A percentile compares a stretch with the other conserved stretches of the same genome.
phyloP scores from a whole-genome alignment of 1,140 invertebrate genomes.

The Spodoptera frugiperda region DNA sequence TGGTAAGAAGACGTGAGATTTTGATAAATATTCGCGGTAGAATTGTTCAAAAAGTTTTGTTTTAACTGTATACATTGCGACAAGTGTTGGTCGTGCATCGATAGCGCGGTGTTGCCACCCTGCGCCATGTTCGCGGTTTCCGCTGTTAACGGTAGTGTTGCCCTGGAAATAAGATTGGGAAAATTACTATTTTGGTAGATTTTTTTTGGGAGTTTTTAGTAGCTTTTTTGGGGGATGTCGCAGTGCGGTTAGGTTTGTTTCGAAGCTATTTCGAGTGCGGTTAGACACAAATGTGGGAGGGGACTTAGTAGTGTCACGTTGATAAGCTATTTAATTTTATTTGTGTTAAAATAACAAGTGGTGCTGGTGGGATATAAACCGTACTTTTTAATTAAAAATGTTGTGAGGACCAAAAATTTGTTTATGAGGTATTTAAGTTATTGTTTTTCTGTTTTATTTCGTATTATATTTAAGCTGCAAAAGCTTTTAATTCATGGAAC shows the following conservation, averaged over 20 bases:
- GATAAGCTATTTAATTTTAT: conserved; percentile 53
- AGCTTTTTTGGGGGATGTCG: conserved; percentile 49
- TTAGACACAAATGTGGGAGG: conserved; percentile 71
- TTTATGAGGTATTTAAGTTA: conserved; percentile 20
- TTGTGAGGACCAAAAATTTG: conserved; percentile 33
- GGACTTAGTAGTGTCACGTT: conserved; percentile 48
- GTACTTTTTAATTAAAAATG: conserved; percentile 45
- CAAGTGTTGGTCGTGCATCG: conserved; percentile 87
- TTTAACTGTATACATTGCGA: conserved; percentile 85
- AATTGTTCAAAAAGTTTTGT: conserved; percentile 83
- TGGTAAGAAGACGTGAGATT: conserved; percentile 74
- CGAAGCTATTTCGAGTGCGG: conserved; percentile 69
- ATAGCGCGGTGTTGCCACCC: conserved; percentile 77
- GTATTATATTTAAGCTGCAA: conserved; percentile 34
- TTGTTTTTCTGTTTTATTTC: conserved; percentile 32
- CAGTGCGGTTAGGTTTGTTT: conserved; percentile 67
- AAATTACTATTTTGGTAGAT: conserved; percentile 53
- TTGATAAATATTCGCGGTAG: conserved; percentile 76
- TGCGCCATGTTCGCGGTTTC: conserved; percentile 85
- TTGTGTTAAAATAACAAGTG: conserved; percentile 77
- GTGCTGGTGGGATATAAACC: conserved; percentile 67
- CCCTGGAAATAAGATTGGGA: conserved; percentile 85
- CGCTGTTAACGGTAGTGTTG: conserved; percentile 92
- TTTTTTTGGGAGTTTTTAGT: conserved; percentile 34
- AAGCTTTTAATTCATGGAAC: conserved; percentile 13